phyloP scores from a whole-genome alignment of 1,140 invertebrate species.

The Platorchestia sp. region DNA sequence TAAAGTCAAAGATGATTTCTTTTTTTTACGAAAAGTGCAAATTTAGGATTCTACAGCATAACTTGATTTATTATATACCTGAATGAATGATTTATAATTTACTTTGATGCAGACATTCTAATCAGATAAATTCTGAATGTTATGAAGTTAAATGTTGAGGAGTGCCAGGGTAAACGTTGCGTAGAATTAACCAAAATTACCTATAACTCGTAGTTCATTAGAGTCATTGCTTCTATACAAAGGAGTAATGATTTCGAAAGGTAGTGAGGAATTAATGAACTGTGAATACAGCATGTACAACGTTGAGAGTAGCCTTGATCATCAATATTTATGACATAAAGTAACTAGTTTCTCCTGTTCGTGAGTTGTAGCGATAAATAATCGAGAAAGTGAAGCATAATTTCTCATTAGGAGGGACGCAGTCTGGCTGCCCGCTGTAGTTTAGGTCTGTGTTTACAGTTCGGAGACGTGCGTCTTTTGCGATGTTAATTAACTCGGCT shows the following conservation, averaged over 20 bases:
- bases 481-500: neutral
- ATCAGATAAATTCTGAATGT: too few relatives aligned
- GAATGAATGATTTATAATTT: too few relatives aligned
- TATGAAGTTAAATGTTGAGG: too few relatives aligned
- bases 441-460: slow-evolving; percentile 26
- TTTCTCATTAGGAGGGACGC: slow-evolving; percentile 5
- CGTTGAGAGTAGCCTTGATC: neutral
- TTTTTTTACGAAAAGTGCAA: too few relatives aligned
- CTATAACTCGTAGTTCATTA: too few relatives aligned
- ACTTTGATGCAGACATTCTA: too few relatives aligned
- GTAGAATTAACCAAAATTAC: too few relatives aligned
- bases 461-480: neutral
- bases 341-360: neutral
- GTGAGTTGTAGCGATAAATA: neutral
- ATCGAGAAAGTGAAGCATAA: neutral
- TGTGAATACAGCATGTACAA: neutral
- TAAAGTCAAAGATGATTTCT: too few relatives aligned
- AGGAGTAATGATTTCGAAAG: neutral
- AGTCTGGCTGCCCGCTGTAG: neutral
- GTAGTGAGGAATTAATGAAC: neutral
- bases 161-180: too few relatives aligned
- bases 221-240: too few relatives aligned
- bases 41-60: too few relatives aligned
- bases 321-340: neutral
- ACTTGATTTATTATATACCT: too few relatives aligned